Evolutionary conservation across 2,797 vertebrate species (phyloP).

Genomic region (Falco naumanni): DNA sequence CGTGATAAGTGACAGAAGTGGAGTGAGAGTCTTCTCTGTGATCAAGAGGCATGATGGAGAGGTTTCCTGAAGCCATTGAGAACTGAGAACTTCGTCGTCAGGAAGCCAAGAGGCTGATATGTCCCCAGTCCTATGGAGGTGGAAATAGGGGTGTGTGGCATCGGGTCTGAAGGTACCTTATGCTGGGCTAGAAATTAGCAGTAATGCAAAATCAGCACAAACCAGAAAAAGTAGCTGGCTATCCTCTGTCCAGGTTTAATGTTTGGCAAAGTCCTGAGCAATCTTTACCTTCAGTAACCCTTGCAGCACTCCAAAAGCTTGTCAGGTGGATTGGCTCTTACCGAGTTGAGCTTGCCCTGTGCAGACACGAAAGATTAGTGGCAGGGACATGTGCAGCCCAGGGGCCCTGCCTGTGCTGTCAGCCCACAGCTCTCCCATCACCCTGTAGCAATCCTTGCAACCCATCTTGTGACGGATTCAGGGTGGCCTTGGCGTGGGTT

Average conservation of each 20-base stretch:
- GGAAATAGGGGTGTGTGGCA: background rate
- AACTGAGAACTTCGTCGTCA: background rate
- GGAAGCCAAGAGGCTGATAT: background rate
- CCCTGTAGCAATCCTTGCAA: background rate
- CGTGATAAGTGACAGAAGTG: accelerated
- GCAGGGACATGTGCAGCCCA: accelerated
- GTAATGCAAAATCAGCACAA: background rate
- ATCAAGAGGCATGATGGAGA: background rate
- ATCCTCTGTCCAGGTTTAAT: background rate
- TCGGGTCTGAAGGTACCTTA: background rate
- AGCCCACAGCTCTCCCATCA: background rate
- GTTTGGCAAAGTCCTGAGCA: background rate
- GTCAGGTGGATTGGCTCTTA: background rate
- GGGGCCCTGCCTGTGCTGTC: background rate
- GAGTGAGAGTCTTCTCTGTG: background rate
- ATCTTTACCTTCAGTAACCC: background rate
- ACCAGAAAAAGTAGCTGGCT: background rate
- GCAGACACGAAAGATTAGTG: accelerated
- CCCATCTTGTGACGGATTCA: background rate
- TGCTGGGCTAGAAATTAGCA: background rate
- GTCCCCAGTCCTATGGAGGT: background rate
- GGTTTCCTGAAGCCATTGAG: background rate
- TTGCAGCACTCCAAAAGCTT: background rate
- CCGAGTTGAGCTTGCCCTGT: background rate
- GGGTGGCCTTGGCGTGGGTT: background rate